These are phyloP conservation scores for Rhinophrynus dorsalis DNA, from an alignment of 2,797 vertebrate species.

Conservation along the genomic window DNA sequence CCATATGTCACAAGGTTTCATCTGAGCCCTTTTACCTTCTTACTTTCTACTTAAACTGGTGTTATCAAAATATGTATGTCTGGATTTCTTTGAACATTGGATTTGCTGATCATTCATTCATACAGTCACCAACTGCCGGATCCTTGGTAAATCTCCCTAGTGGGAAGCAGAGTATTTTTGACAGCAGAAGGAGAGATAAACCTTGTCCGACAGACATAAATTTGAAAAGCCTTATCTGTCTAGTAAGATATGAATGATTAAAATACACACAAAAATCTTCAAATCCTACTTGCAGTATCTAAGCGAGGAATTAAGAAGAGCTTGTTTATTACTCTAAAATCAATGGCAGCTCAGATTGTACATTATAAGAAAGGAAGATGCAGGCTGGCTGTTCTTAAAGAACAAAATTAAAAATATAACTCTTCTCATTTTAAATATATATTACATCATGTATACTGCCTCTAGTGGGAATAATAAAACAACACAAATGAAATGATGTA, in stretches of 20 bases:
- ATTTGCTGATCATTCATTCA: neutral
- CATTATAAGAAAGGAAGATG: neutral
- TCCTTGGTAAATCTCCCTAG: slow-evolving; percentile 26
- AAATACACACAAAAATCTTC: neutral
- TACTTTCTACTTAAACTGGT: slow-evolving; percentile 39
- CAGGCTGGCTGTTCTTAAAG: neutral
- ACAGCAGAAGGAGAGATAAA: slow-evolving; percentile 37
- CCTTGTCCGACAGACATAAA: slow-evolving; percentile 22
- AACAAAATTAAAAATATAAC: slow-evolving; percentile 51
- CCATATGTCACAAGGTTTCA: slow-evolving; percentile 38
- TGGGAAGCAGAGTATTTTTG: slow-evolving; percentile 1
- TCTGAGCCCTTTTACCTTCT: slow-evolving; percentile 33
- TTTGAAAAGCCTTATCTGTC: neutral
- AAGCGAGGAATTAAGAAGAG: slow-evolving; percentile 2
- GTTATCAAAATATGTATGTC: slow-evolving; percentile 44
- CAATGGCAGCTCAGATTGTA: neutral
- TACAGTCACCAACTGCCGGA: slow-evolving; percentile 11
- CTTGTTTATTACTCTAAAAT: neutral
- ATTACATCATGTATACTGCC: slow-evolving; percentile 46
- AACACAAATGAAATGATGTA: slow-evolving; percentile 54
- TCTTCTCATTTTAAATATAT: slow-evolving; percentile 52
- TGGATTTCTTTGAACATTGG: slow-evolving; percentile 31
- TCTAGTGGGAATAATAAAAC: slow-evolving; percentile 62
- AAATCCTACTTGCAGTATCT: neutral
- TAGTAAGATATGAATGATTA: slow-evolving; percentile 4